Evolutionary conservation across 2,113 vertebrate species (phyloP).

Genomic region (Leucopternis melanops): DNA sequence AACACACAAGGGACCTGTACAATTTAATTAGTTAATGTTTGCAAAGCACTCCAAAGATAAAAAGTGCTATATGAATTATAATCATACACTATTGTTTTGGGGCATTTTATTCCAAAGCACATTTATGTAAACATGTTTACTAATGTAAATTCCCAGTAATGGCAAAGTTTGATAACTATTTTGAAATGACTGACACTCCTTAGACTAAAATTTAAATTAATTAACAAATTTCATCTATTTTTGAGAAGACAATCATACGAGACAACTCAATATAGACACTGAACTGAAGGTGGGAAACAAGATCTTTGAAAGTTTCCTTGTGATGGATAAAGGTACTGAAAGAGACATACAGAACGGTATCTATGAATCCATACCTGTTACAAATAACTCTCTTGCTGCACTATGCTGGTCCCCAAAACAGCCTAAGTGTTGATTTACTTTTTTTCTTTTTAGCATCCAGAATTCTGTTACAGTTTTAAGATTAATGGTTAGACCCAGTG

Average conservation of each 20-base stretch:
- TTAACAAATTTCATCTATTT: background rate
- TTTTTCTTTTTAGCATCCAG: background rate
- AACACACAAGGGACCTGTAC: background rate
- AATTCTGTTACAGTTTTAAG: background rate
- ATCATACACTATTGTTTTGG: background rate
- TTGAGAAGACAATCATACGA: background rate
- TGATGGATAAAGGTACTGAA: background rate
- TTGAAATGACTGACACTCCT: background rate
- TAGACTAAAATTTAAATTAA: background rate
- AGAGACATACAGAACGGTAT: background rate
- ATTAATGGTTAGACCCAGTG: background rate
- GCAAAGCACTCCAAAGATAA: constrained; percentile 1
- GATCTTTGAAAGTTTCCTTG: background rate
- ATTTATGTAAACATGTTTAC: background rate
- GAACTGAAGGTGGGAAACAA: background rate
- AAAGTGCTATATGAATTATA: background rate
- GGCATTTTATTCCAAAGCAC: background rate
- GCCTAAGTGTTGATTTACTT: background rate
- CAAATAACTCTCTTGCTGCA: background rate
- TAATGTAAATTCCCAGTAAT: background rate
- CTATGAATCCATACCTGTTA: background rate
- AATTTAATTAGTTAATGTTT: constrained; percentile 37
- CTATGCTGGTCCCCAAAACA: background rate
- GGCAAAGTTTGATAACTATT: background rate
- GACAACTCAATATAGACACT: background rate